A percentile compares a stretch with the other conserved stretches of the same genome.
These are phyloP conservation scores for Nothobranchius kuhntae DNA, from an alignment of 2,113 vertebrate species.

Conservation along the genomic window DNA sequence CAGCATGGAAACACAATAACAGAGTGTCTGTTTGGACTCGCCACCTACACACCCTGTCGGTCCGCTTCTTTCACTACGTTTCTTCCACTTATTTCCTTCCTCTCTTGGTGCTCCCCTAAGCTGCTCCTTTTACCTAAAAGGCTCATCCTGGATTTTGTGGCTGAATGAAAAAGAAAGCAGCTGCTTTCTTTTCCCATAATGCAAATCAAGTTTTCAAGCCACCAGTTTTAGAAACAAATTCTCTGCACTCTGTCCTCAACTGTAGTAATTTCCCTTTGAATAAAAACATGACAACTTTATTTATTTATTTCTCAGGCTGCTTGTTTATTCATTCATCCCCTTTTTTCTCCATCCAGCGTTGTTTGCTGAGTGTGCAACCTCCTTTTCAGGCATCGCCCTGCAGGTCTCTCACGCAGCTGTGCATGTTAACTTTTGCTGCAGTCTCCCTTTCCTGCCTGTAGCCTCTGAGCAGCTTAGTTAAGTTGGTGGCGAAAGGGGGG, in stretches of 20 bases:
- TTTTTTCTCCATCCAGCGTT: slow-evolving; percentile 9
- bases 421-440: slow-evolving; percentile 33
- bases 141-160: slow-evolving; percentile 27
- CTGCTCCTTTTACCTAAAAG: slow-evolving; percentile 8
- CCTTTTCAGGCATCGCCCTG: slow-evolving; percentile 45
- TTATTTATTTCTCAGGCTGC: slow-evolving; percentile 37
- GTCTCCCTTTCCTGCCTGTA: slow-evolving; percentile 50
- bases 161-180: slow-evolving; percentile 8
- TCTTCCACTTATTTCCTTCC: not conserved
- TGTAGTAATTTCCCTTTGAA: slow-evolving; percentile 40
- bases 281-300: slow-evolving; percentile 47
- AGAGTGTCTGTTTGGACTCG: slow-evolving; percentile 12
- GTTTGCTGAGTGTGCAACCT: slow-evolving; percentile 60
- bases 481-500: slow-evolving; percentile 24
- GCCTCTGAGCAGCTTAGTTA: slow-evolving; percentile 37
- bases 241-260: slow-evolving; percentile 27
- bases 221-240: slow-evolving; percentile 24
- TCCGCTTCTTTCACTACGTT: not conserved
- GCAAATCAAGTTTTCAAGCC: slow-evolving; percentile 44
- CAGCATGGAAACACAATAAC: not conserved
- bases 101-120: not conserved
- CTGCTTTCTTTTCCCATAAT: slow-evolving; percentile 25
- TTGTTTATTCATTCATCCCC: slow-evolving; percentile 58
- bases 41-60: not conserved
- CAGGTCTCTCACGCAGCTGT: slow-evolving; percentile 30